Evolutionary conservation across 1,140 invertebrate genomes (phyloP).

Genomic region (Diachasmimorpha longicaudata): DNA sequence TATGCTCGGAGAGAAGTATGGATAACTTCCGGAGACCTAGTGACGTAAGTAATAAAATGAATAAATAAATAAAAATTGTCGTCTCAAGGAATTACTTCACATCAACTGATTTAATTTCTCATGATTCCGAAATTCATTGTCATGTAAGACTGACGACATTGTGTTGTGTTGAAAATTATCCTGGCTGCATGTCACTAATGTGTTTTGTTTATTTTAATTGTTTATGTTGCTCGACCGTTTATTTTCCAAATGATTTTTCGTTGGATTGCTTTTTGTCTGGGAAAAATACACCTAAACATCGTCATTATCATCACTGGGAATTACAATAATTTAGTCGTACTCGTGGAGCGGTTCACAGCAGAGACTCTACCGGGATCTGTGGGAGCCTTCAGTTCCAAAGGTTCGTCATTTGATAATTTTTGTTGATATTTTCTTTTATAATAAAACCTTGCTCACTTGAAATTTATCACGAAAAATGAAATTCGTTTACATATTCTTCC

Average conservation of each 20-base stretch:
- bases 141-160: no score
- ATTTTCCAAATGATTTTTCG: not conserved
- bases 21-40: constrained; percentile 80
- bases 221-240: not conserved
- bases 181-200: not conserved
- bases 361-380: constrained; percentile 72
- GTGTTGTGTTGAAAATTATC: no score
- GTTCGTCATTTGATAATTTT: constrained; percentile 52
- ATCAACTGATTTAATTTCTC: no score
- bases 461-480: no score
- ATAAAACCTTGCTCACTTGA: not conserved
- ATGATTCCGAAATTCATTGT: no score
- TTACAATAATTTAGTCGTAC: constrained; percentile 64
- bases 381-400: constrained; percentile 68
- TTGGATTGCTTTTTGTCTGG: not conserved
- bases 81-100: not conserved
- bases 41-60: constrained; percentile 72
- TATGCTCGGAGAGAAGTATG: constrained; percentile 90
- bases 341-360: constrained; percentile 83
- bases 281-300: not conserved
- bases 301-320: constrained; percentile 27
- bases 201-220: not conserved
- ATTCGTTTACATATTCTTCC: no score
- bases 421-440: not conserved
- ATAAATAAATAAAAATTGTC: not conserved